Conservation (phyloP, 2,797 vertebrate species). For the Phaenicophaeus curvirostris region DNA sequence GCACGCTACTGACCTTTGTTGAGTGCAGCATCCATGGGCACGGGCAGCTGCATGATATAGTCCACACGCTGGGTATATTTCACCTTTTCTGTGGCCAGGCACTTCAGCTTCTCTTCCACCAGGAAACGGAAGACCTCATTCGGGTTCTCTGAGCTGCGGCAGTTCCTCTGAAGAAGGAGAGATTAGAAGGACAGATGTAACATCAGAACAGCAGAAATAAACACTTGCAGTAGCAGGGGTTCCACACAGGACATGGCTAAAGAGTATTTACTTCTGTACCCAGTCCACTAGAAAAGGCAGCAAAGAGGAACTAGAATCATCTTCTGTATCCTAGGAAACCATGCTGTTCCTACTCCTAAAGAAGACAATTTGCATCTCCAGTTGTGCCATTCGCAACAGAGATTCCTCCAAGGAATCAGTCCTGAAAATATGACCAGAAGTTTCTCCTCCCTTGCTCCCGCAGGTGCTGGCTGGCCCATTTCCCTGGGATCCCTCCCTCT, state of each 20-base stretch:
- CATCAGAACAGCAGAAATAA: background rate
- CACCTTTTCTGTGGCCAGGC: constrained; percentile 95
- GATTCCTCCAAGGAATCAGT: background rate
- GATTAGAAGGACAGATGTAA: background rate
- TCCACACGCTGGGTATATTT: constrained; percentile 99
- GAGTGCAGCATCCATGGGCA: constrained; percentile 95
- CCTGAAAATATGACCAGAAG: background rate
- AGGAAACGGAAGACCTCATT: constrained; percentile 97
- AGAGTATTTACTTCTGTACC: background rate
- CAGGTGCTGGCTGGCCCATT: background rate
- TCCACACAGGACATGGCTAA: background rate
- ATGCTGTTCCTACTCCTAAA: background rate
- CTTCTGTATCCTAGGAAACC: background rate
- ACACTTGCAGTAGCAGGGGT: background rate
- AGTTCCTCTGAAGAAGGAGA: constrained; percentile 87
- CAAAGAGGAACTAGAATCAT: background rate
- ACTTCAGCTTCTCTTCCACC: constrained; percentile 97
- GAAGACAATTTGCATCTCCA: background rate
- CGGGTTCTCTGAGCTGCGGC: constrained; percentile 93
- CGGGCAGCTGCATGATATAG: constrained; percentile 96
- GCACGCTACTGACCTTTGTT: constrained; percentile 82
- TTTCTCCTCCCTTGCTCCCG: background rate
- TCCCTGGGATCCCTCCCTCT: background rate
- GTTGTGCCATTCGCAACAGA: background rate
- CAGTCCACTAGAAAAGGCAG: background rate